Evolutionary conservation across 2,113 vertebrate species (phyloP), one percentile per base, ranked within the genome.

Genomic region (Hirundichthys speculiger): DNA sequence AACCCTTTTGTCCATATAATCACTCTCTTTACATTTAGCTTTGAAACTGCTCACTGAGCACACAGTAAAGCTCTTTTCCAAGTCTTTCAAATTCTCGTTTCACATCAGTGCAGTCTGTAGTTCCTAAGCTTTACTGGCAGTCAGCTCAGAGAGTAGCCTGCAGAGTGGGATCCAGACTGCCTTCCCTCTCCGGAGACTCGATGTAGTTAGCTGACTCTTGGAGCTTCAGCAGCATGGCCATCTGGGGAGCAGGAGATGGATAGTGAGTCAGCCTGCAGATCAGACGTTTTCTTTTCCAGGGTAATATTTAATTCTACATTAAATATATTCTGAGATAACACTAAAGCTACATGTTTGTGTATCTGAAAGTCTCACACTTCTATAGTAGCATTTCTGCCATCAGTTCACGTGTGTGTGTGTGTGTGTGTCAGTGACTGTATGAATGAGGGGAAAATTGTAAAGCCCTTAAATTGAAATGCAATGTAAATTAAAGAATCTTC

Each of bases 171-270:
- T 96, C 94, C 77, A 94, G 88, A 75, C 93, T 90, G 71, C 94
- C 94, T 73, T 98, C 96, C 10, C 92, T 88, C 73, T 99, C 97
- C 0, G 96, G 96, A 86, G 96, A 98, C 89, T 99, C 96, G 0
- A 97, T 96, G 80, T 94, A 98, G 90, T 98, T 98, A 89, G 97
- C 97, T 0, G 96, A 96, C 90, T 99, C 97, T 82, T 99, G 97
- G 54, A 99, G 96, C 82, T 98, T 99, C 87, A 99, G 91, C 92
- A 99, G 93, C 97, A 99, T 99, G 60, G 95, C 96, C 96, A 99
- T 99, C 97, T 99, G 79, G 34, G 45, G 18, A 48, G 19, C 60
- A 73, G 40, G 66, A 55, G 50, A 76, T 19, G 68, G 22, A 69
- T 16, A 72, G 24, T 39, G 30, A 48, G 46, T 45, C 9, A 2